phyloP scores from a whole-genome alignment of 37 sponge, comb jelly and placozoan species.

The Halisarca cf. caerulea region DNA sequence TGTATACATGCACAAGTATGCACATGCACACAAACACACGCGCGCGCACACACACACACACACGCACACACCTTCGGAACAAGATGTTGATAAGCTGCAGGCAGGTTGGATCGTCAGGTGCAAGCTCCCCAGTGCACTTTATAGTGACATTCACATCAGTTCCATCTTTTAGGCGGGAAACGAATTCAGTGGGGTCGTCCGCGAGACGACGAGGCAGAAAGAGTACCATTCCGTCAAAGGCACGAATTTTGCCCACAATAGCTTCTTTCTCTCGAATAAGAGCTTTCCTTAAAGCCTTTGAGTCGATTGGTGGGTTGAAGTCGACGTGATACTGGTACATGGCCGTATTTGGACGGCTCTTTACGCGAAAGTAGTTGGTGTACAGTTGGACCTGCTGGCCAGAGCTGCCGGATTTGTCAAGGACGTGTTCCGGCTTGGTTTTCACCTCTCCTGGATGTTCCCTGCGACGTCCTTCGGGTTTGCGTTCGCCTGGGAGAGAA shows the following conservation, averaged over 20 bases:
- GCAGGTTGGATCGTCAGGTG: constrained; percentile 61
- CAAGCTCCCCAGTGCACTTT: constrained; percentile 80
- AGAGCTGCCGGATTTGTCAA: constrained; percentile 65
- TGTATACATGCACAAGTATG: too few relatives aligned
- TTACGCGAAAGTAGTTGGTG: constrained; percentile 77
- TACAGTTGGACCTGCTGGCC: constrained; percentile 53
- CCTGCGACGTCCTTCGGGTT: too few relatives aligned
- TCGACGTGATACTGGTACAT: constrained; percentile 92
- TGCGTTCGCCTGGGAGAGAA: too few relatives aligned
- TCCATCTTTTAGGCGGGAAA: constrained; percentile 51
- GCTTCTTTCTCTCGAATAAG: constrained; percentile 64
- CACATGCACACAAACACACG: too few relatives aligned
- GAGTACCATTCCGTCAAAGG: constrained; percentile 92
- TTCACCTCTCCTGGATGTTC: constrained; percentile 23
- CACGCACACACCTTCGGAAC: constrained; percentile 83
- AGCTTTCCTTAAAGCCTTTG: constrained; percentile 43
- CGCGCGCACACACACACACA: too few relatives aligned
- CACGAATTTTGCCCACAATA: constrained; percentile 56
- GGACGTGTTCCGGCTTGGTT: constrained; percentile 74
- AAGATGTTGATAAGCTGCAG: constrained; percentile 85
- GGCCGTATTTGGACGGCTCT: constrained; percentile 50
- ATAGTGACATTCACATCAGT: constrained; percentile 56
- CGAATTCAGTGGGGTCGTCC: constrained; percentile 23
- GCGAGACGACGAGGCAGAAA: constrained; percentile 66
- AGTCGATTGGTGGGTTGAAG: constrained; percentile 73